Evolutionary conservation across 2,888 invertebrate species (phyloP).

Genomic region (Chrysotoxum bicinctum): DNA sequence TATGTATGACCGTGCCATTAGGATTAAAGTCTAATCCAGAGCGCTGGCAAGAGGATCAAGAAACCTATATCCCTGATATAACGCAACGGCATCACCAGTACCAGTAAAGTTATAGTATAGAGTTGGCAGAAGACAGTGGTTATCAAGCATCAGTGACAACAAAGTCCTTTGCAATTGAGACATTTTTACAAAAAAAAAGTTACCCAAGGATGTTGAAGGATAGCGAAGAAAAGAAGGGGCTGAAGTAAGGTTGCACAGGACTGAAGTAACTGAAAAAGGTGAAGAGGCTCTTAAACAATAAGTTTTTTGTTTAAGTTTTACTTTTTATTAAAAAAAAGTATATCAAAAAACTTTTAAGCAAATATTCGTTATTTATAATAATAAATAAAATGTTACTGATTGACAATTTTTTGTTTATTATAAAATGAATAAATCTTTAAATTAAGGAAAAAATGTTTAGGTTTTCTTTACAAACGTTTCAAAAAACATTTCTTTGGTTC

Average conservation of each 20-base stretch:
- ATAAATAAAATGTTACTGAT: too few species aligned
- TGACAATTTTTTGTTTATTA: too few species aligned
- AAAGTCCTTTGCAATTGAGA: constrained; percentile 61
- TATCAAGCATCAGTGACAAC: constrained; percentile 35
- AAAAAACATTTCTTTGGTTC: too few species aligned
- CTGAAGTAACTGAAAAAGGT: neutral
- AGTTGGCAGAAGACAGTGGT: constrained; percentile 35
- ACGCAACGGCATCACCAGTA: neutral
- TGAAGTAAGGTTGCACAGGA: neutral
- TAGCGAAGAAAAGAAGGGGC: neutral
- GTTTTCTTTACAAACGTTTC: too few species aligned
- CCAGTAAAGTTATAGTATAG: neutral
- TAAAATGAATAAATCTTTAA: too few species aligned
- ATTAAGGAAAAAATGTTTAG: too few species aligned
- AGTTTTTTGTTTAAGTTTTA: too few species aligned
- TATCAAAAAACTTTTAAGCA: too few species aligned
- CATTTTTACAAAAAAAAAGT: constrained; percentile 50
- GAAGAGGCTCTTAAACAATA: neutral
- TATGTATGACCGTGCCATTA: constrained; percentile 70
- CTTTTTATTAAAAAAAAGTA: too few species aligned
- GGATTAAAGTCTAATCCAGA: constrained; percentile 64
- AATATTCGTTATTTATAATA: too few species aligned
- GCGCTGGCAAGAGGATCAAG: constrained; percentile 35
- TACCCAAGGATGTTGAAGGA: constrained; percentile 11
- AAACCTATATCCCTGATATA: constrained; percentile 43